Percentiles rank a stretch among this genome's conserved stretches.
phyloP scores from a whole-genome alignment of 2,797 vertebrate genomes.

The Myioborus melanocephalus region DNA sequence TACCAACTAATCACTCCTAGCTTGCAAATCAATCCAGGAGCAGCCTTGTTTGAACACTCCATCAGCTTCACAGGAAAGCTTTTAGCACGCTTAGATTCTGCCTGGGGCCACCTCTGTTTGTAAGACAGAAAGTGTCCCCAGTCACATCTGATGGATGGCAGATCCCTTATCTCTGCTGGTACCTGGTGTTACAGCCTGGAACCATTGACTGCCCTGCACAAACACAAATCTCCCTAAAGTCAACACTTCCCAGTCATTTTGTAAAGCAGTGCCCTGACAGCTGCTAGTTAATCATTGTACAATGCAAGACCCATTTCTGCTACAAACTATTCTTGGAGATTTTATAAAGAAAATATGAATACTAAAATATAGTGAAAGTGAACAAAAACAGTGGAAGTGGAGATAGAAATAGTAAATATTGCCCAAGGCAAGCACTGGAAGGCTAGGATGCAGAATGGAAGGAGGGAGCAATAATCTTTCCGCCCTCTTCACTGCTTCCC shows the following conservation, averaged over 20 bases:
- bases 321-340: background rate
- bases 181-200: background rate
- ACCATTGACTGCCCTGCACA: background rate
- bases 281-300: background rate
- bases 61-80: background rate
- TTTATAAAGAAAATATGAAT: background rate
- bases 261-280: background rate
- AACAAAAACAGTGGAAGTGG: background rate
- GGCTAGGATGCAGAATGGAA: background rate
- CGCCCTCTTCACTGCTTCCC: background rate
- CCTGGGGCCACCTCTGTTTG: background rate
- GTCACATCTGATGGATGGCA: background rate
- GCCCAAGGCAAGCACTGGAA: background rate
- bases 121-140: background rate
- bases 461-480: background rate
- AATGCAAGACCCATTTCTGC: background rate
- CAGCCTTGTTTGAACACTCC: background rate
- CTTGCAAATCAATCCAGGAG: background rate
- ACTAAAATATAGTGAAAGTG: background rate
- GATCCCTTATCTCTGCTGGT: background rate
- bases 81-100: background rate
- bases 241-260: background rate
- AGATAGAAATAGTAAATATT: background rate
- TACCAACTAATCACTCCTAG: background rate
- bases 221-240: background rate